Percentiles rank a stretch among this genome's conserved stretches.
These are phyloP conservation scores for Chlorocebus sabaeus DNA, from an alignment of 2,113 vertebrate species.

Conservation along the genomic window DNA sequence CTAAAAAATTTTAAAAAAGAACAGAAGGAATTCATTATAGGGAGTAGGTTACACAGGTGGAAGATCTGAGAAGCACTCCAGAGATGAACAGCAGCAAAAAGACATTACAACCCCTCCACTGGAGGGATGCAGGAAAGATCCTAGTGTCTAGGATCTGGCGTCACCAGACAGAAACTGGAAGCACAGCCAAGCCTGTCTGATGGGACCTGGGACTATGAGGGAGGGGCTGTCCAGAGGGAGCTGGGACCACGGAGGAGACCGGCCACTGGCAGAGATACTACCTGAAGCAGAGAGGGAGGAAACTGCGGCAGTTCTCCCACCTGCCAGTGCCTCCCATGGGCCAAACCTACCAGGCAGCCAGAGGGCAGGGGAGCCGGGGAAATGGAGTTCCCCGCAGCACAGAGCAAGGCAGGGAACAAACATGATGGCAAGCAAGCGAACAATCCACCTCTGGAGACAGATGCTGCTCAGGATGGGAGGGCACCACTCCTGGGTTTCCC, in stretches of 20 bases:
- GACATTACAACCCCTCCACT: background rate
- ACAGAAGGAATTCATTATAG: background rate
- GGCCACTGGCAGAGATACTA: background rate
- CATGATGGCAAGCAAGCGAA: background rate
- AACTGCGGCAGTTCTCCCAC: background rate
- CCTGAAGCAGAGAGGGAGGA: background rate
- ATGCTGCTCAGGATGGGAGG: background rate
- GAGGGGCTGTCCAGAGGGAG: background rate
- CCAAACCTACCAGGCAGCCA: background rate
- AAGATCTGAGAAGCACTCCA: background rate
- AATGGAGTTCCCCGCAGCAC: background rate
- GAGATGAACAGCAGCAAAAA: background rate
- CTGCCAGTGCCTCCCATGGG: background rate
- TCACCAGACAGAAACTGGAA: background rate
- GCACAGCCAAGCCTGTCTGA: background rate
- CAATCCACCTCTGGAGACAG: background rate
- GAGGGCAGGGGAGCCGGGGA: background rate
- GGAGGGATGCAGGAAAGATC: background rate
- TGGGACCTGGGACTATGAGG: background rate
- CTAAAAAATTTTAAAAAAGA: background rate
- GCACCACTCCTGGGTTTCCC: rapidly evolving
- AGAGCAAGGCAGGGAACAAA: background rate
- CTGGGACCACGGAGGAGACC: background rate
- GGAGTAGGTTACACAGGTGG: background rate
- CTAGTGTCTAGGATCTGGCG: background rate